Base-by-base conservation (phyloP, 2,797 vertebrate species). In the Rhyacichthys aspro region DNA sequence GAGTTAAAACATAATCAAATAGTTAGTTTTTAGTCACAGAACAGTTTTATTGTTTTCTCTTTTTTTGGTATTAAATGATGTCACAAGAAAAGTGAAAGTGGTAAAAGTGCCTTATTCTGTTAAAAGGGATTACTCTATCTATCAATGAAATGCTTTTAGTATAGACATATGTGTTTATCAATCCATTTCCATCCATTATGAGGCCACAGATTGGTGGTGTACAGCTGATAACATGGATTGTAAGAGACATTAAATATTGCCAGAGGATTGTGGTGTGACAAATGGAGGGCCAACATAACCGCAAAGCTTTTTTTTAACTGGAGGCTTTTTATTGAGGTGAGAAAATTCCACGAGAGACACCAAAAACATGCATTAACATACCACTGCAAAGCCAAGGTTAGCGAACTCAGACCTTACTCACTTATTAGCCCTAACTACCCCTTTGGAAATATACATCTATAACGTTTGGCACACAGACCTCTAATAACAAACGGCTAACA, bases 331-430 rank as follows among this genome's bases (percentile, higher is more conserved):
- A 91, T 88, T 79, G 88, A 89, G 81, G 89, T 91, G 90, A 91
- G 90, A 91, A 91, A 91, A 92, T 91, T 90, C 88, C 85, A 72
- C 65, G 74, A 59, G 71, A 76, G 78, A 77, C 68, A 78, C 77
- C 84, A 88, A 91, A 90, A 93, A 91, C 91, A 92, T 89, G 83
- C 85, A 92, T 92, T 93, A 92, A 93, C 92, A 94, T 93, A 91
- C 90, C 92, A 85, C 49, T 54, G 86, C 86, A 89, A 90, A 91
- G 85, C 86, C 90, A 90, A 90, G 87, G 88, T 89, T 89, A 89
- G 89, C 68, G 68, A 79, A 84, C 88, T 82, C 63, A 73, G 86
- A 85, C 88, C 67, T 71, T 91, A 90, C 91, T 93, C 89, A 90
- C 91, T 93, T 92, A 93, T 93, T 93, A 94, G 57, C 74, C 65